Evolutionary conservation across 2,888 invertebrate genomes (phyloP), one percentile per base, ranked within the genome.

Genomic region (Tetranychus truncatus): DNA sequence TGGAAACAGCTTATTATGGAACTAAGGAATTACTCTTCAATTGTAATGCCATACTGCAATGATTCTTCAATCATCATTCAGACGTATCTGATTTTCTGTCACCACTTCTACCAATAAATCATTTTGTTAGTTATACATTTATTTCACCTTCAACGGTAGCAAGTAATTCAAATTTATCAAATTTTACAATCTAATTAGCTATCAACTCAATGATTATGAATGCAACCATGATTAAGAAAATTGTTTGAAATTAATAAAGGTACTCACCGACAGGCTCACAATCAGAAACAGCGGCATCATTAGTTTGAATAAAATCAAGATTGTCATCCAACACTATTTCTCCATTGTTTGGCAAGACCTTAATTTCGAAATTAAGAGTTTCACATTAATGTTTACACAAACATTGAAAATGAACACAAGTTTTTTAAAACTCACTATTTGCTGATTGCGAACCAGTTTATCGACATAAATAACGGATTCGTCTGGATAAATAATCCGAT

Each of bases 311-410:
- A 9, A 69, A 4, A 20, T 69, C 69, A 24, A 69, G 9, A 11
- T 24, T 24, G 6, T 46, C 46, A 20, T 45, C 46, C 11, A 72
- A 20, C 21, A 72, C 34, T 5, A 72, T 45, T 15, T 72, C 72
- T 45, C 72, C 72, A 44, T 72, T 72, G 6, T 72, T 24, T 15
- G 72, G 72, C 44, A 72, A 45, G 20, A 72, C n/a, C 72, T 72
- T 72, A 34, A 34, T 34, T 34, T 1, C 34, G 4, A 34, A 34
- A 4, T 34, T 34, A 34, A 34, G 34, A 34, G 34, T 34, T 34
- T 34, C 34, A 34, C 34, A 34, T 34, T 34, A 34, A 3, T 34
- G 34, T 34, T 34, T 34, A 34, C 34, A 34, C 34, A 34, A 34
- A 34, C 34, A 34, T 34, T 34, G 34, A 55, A 55, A 15, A 55